Base-by-base conservation (phyloP, 2,113 vertebrate genomes). In the Spheniscus mendiculus region DNA sequence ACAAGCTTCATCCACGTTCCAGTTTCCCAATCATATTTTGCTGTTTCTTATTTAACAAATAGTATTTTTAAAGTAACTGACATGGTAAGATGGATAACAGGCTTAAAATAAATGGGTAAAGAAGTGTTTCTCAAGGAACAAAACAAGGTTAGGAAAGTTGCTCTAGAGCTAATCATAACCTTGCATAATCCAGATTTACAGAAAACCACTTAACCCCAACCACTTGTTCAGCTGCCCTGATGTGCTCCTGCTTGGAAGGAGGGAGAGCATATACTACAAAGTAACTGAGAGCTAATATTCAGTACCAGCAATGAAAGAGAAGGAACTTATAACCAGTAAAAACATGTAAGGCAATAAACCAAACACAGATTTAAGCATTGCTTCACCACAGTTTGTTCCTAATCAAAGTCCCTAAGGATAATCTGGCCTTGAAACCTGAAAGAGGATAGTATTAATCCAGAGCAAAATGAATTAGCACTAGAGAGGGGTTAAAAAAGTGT, bases 401-500 rank as follows among this genome's bases (percentile, higher is more conserved):
- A 88, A 93, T 42, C 74, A n/a, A 92, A 95, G 56, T 49, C 82
- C 69, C 66, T 47, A 61, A 70, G 55, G 84, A 84, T 85, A 96
- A 97, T 87, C 93, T 69, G 70, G 47, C 30, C 83, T 58, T 50
- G 82, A 74, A 66, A 88, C 47, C 93, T 82, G 70, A 59, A 93
- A 93, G 93, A 95, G 70, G 74, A 90, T 70, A 79, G 86, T 5
- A 67, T 45, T 95, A 97, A 90, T 70, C 93, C 83, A 82, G 49
- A 85, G 79, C 65, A 90, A 88, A 95, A 96, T 52, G n/a, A 92
- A 88, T 79, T 90, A 88, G 56, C 66, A 63, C 71, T 56, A 32
- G 49, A 32, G 30, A 88, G 71, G 72, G 62, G 42, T 52, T 76
- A 45, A 90, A 78, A n/a, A n/a, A 70, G 62, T 10, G 32, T 50